Conservation (phyloP, 2,888 invertebrate genomes). For the Quadroppia sp. region DNA sequence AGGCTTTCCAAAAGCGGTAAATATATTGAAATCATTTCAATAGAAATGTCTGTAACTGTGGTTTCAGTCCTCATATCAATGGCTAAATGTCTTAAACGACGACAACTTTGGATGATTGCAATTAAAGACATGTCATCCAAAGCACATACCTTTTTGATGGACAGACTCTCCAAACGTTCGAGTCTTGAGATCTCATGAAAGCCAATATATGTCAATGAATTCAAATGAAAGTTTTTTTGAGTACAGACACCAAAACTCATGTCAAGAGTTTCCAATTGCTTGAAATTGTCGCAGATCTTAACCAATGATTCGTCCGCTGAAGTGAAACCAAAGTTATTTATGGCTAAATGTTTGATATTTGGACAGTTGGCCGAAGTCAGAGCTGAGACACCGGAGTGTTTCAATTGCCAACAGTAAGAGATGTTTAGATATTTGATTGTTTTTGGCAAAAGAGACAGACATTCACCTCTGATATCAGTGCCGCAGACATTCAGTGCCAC, state of each 20-base stretch:
- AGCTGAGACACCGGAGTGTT: neutral
- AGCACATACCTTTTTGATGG: conserved; percentile 9
- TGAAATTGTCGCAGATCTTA: neutral
- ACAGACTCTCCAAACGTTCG: conserved; percentile 1
- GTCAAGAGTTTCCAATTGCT: neutral
- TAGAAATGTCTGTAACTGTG: too few species aligned
- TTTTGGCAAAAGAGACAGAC: neutral
- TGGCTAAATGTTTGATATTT: neutral
- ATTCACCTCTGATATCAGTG: neutral
- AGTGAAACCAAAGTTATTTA: conserved; percentile 2
- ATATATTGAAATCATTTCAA: too few species aligned
- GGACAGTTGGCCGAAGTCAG: neutral
- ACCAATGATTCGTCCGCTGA: neutral
- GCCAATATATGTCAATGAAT: neutral
- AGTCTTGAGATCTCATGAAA: neutral
- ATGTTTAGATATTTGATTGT: neutral
- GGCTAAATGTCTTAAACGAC: neutral
- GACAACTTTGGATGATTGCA: neutral
- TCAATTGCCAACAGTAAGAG: conserved; percentile 12
- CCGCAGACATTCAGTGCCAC: conserved; percentile 13
- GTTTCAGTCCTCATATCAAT: neutral
- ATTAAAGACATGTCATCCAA: neutral
- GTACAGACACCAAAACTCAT: conserved; percentile 15
- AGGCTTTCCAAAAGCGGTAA: too few species aligned
- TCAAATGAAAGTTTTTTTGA: neutral